A percentile compares a stretch with the other conserved stretches of the same genome.
Conservation (phyloP, 2,113 vertebrate genomes). For the Eubucco bourcierii region DNA sequence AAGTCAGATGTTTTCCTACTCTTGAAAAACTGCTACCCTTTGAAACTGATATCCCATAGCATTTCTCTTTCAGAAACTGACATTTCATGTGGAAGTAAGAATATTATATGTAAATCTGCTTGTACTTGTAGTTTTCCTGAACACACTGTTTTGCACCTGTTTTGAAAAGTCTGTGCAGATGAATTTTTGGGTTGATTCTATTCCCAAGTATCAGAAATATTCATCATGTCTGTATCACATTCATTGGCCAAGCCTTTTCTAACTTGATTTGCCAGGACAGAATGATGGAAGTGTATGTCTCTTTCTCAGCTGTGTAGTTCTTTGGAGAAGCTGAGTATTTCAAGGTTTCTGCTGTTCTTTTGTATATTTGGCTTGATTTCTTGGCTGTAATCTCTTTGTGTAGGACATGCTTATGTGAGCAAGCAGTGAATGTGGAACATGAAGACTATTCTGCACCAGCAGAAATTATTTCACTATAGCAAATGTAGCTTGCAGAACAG, state of each 20-base stretch:
- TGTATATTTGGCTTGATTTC: background rate
- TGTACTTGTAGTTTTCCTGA: background rate
- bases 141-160: background rate
- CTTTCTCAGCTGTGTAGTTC: background rate
- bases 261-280: background rate
- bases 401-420: background rate
- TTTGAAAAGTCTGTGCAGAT: background rate
- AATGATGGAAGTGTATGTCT: background rate
- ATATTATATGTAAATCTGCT: background rate
- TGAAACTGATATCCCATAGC: background rate
- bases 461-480: background rate
- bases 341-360: background rate
- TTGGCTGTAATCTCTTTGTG: background rate
- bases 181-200: background rate
- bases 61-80: background rate
- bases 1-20: background rate
- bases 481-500: background rate
- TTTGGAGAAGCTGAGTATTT: background rate
- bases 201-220: background rate
- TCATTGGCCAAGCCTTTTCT: background rate
- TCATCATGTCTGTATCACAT: background rate
- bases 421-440: background rate
- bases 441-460: background rate
- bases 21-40: background rate
- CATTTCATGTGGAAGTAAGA: too few relatives aligned